These are phyloP conservation scores for Rugalucina vietnamica DNA, from an alignment of 2,888 invertebrate genomes.

Conservation along the genomic window DNA sequence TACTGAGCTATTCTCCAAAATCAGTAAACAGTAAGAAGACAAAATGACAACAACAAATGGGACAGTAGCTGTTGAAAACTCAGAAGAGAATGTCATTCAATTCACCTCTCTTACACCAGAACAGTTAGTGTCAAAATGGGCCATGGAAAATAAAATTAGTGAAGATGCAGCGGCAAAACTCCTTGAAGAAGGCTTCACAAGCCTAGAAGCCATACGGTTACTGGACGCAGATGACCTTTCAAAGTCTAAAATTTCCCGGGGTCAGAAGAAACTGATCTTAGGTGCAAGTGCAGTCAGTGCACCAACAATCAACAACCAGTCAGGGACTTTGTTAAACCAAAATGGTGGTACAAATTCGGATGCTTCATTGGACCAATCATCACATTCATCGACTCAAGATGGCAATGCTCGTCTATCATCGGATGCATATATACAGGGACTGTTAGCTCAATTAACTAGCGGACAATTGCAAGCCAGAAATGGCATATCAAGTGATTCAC, in stretches of 20 bases:
- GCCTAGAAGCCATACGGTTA: not conserved
- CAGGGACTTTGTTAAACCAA: no score
- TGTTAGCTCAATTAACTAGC: not conserved
- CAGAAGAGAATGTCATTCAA: not conserved
- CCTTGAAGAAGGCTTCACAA: not conserved
- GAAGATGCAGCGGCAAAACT: not conserved
- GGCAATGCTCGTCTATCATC: not conserved
- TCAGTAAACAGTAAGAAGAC: no score
- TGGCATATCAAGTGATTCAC: not conserved
- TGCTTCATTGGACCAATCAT: not conserved
- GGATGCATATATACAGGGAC: not conserved
- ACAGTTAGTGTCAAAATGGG: not conserved
- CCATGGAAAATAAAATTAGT: not conserved
- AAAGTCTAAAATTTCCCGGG: not conserved
- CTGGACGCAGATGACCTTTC: not conserved
- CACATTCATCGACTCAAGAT: not conserved
- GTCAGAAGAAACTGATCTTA: not conserved
- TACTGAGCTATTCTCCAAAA: no score
- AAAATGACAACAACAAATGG: no score
- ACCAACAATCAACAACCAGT: not conserved
- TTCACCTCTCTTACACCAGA: not conserved
- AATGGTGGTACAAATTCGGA: not conserved
- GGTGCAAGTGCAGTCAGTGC: not conserved
- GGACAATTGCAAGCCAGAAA: slow-evolving; percentile 8
- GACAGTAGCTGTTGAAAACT: no score